Evolutionary conservation across 2,797 vertebrate species (phyloP).

Genomic region (Numenius phaeopus): DNA sequence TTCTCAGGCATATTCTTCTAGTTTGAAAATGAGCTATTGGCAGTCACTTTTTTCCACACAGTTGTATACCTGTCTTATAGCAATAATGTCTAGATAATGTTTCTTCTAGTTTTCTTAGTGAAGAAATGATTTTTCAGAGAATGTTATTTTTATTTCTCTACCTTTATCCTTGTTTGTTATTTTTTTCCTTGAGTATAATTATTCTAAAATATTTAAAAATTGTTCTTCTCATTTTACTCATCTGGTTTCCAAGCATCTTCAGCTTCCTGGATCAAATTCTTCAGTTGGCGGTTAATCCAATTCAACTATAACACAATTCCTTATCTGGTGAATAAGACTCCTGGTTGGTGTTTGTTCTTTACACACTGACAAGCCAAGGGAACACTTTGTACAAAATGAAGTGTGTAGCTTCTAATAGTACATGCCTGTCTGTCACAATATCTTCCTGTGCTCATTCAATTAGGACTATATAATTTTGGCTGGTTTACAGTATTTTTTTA

Average conservation of each 20-base stretch:
- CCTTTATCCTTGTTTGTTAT: neutral
- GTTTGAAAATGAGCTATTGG: neutral
- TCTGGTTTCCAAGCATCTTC: conserved; percentile 36
- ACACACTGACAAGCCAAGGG: conserved; percentile 22
- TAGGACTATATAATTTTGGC: neutral
- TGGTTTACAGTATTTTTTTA: neutral
- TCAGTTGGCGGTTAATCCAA: conserved; percentile 46
- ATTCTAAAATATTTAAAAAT: conserved; percentile 37
- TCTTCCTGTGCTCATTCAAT: conserved; percentile 5
- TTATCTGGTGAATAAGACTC: conserved; percentile 59
- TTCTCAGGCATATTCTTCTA: neutral
- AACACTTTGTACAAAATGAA: conserved; percentile 37
- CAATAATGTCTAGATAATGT: neutral
- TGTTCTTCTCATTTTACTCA: conserved; percentile 34
- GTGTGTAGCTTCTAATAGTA: conserved; percentile 17
- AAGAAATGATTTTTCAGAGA: neutral
- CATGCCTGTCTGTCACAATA: neutral
- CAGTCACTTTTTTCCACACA: neutral
- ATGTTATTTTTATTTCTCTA: neutral
- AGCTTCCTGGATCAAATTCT: conserved; percentile 36
- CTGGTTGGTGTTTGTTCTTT: conserved; percentile 64
- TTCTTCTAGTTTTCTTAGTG: neutral
- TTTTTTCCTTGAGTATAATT: neutral
- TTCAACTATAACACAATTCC: conserved; percentile 53
- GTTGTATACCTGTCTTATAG: neutral